Conservation (phyloP, 2,888 invertebrate species). For the Troides helena region DNA sequence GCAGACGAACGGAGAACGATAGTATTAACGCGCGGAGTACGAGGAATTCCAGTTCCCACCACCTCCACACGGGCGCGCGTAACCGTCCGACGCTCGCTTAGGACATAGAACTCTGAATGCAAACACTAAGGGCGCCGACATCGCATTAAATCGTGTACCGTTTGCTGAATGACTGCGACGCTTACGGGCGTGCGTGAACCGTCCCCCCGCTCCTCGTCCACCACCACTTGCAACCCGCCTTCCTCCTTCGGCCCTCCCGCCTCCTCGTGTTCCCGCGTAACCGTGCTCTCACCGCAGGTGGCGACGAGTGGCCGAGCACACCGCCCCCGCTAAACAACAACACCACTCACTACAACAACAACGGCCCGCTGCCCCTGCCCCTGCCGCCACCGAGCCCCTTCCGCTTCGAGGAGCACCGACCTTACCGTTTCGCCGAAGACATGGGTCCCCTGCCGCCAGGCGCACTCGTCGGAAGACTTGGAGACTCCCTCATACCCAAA, state of each 20-base stretch:
- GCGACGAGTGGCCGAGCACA: slow-evolving; percentile 74
- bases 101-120: slow-evolving; percentile 55
- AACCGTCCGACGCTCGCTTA: slow-evolving; percentile 51
- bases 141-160: slow-evolving; percentile 55
- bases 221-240: slow-evolving; percentile 45
- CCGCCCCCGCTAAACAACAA: slow-evolving; percentile 78
- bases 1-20: slow-evolving; percentile 34
- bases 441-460: slow-evolving; percentile 87
- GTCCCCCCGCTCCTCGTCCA: slow-evolving; percentile 43
- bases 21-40: slow-evolving; percentile 54
- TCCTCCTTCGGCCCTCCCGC: slow-evolving; percentile 78
- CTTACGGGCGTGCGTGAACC: slow-evolving; percentile 56
- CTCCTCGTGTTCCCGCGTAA: slow-evolving; percentile 88
- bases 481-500: slow-evolving; percentile 95
- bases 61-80: slow-evolving; percentile 60
- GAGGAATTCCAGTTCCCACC: slow-evolving; percentile 64
- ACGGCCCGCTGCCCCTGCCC: slow-evolving; percentile 71
- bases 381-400: slow-evolving; percentile 83
- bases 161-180: slow-evolving; percentile 48
- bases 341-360: slow-evolving; percentile 79
- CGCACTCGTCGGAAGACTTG: slow-evolving; percentile 90
- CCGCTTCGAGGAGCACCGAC: slow-evolving; percentile 89
- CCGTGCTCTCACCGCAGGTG: slow-evolving; percentile 76
- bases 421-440: slow-evolving; percentile 92
- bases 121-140: slow-evolving; percentile 55